Conservation (phyloP, 2,888 invertebrate genomes). For the Aporophyla nigra region DNA sequence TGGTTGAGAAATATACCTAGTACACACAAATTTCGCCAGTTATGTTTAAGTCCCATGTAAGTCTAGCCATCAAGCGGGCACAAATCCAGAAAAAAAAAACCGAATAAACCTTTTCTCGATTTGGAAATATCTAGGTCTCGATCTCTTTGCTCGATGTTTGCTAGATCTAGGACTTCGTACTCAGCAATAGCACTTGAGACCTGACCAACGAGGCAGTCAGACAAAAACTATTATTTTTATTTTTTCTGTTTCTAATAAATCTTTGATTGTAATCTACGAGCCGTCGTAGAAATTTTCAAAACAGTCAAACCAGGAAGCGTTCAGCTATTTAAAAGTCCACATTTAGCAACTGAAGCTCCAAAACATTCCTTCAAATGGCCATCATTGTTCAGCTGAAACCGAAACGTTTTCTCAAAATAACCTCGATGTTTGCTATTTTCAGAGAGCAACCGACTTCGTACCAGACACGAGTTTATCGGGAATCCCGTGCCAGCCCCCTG, state of each 20-base stretch:
- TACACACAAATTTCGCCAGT: no score
- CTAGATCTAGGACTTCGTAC: no score
- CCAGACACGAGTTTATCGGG: constrained; percentile 81
- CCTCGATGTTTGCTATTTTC: constrained; percentile 71
- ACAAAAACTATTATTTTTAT: neutral
- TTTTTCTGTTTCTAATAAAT: neutral
- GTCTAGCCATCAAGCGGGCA: no score
- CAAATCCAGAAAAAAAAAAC: no score
- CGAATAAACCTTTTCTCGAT: no score
- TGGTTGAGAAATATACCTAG: no score
- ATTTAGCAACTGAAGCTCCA: constrained; percentile 20
- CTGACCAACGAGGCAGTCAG: no score
- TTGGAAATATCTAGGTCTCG: no score
- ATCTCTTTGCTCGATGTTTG: no score
- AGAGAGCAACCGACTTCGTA: constrained; percentile 86
- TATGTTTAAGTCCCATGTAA: no score
- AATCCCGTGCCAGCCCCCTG: constrained; percentile 84
- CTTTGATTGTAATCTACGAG: neutral
- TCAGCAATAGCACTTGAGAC: no score
- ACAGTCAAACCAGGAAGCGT: neutral
- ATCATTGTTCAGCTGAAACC: constrained; percentile 37
- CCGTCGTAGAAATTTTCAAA: neutral
- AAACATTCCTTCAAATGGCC: constrained; percentile 38
- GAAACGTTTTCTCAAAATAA: constrained; percentile 51
- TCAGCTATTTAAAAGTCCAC: constrained; percentile 19